A percentile compares a stretch with the other conserved stretches of the same genome.
These are phyloP conservation scores for Melinopterus prodromus DNA, from an alignment of 2,888 invertebrate species.

Conservation along the genomic window DNA sequence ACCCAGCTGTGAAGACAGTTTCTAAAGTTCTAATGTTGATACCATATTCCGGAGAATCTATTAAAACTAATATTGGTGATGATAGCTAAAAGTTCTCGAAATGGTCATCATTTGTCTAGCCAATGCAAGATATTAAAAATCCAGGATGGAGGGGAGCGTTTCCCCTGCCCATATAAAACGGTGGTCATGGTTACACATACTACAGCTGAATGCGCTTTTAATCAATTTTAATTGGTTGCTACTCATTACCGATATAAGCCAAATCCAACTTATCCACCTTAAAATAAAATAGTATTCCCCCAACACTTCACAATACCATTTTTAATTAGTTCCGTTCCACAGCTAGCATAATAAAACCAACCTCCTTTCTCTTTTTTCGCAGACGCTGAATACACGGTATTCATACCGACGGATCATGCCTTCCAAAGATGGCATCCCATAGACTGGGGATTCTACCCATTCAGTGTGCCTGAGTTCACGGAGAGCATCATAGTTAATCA, in stretches of 20 bases:
- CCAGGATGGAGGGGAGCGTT: too few species aligned
- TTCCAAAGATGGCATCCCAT: slow-evolving; percentile 75
- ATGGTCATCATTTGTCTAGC: too few species aligned
- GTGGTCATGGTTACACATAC: not conserved
- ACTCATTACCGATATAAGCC: not conserved
- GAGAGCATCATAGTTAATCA: slow-evolving; percentile 70
- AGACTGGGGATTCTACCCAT: slow-evolving; percentile 75
- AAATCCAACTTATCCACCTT: not conserved
- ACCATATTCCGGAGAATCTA: too few species aligned
- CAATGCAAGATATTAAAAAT: too few species aligned
- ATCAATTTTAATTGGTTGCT: not conserved
- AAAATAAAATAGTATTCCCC: not conserved
- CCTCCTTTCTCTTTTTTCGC: slow-evolving; percentile 23
- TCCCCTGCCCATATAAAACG: too few species aligned
- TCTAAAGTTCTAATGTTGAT: too few species aligned
- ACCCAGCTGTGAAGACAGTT: too few species aligned
- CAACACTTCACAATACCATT: not conserved
- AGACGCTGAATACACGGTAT: slow-evolving; percentile 68
- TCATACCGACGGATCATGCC: slow-evolving; percentile 71
- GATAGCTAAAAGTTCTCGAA: too few species aligned
- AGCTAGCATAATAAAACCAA: not conserved
- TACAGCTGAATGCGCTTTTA: not conserved
- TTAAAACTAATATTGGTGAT: too few species aligned
- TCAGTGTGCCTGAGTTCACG: slow-evolving; percentile 71
- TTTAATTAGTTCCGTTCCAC: not conserved